Percentiles rank a stretch among this genome's conserved stretches.
Conservation (phyloP, 2,888 invertebrate species). For the Hetaerina titia region DNA sequence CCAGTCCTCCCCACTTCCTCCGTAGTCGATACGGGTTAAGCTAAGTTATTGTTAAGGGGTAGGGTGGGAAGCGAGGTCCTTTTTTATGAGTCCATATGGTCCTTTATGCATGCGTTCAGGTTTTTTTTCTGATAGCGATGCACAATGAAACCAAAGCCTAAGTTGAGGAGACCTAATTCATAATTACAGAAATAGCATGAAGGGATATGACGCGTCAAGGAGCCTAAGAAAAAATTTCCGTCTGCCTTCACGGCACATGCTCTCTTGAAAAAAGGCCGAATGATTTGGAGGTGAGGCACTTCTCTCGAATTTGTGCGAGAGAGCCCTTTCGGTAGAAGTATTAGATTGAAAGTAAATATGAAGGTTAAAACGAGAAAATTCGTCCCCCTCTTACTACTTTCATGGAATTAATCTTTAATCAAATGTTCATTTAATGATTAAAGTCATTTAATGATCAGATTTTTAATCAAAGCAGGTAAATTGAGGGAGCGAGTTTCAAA, state of each 20-base stretch:
- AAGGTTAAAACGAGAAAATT: no score
- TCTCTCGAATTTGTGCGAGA: neutral
- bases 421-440: no score
- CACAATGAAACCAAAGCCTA: neutral
- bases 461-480: no score
- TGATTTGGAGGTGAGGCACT: neutral
- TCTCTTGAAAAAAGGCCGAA: neutral
- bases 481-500: no score
- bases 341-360: no score
- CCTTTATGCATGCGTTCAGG: conserved; percentile 12
- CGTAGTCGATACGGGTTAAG: neutral
- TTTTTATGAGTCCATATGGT: neutral
- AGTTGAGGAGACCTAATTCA: conserved; percentile 23
- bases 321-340: neutral
- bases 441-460: no score
- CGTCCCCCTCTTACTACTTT: no score
- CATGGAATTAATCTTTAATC: no score
- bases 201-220: neutral
- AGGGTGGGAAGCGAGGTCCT: neutral
- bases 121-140: neutral
- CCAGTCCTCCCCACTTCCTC: neutral
- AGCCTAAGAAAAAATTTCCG: neutral
- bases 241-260: neutral
- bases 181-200: conserved; percentile 10
- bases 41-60: neutral